Percentiles rank a stretch among this genome's conserved stretches.
Evolutionary conservation across 2,113 vertebrate species (phyloP).

Genomic region (Microcebus tavaratra): DNA sequence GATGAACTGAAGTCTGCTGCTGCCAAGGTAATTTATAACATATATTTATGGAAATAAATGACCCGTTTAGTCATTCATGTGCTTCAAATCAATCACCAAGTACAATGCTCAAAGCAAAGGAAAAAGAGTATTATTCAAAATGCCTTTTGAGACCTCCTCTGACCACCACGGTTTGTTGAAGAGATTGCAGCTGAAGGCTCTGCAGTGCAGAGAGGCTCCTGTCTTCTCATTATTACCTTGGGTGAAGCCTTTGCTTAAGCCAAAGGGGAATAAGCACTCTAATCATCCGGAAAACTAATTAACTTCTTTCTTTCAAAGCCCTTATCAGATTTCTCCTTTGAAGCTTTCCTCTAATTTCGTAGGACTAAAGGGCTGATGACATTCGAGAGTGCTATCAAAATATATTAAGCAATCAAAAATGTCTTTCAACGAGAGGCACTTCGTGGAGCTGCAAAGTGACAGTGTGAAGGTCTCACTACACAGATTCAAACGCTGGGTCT

Average conservation of each 20-base stretch:
- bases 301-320: neutral
- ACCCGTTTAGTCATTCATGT: neutral
- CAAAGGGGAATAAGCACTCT: neutral
- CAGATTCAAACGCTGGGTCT: neutral
- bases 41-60: neutral
- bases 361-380: neutral
- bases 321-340: neutral
- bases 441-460: rapidly evolving
- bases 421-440: neutral
- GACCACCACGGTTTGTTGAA: rapidly evolving
- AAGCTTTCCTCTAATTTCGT: neutral
- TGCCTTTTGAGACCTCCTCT: neutral
- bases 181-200: neutral
- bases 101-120: neutral
- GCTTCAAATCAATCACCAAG: neutral
- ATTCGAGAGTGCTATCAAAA: neutral
- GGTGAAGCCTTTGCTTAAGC: rapidly evolving
- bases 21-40: neutral
- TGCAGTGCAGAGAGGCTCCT: neutral
- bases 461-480: rapidly evolving
- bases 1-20: neutral
- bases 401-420: neutral
- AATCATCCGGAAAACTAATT: slow-evolving; percentile 22
- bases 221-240: neutral
- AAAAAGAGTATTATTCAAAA: neutral